Conservation (phyloP, 2,797 vertebrate genomes). For the Pelochelys cantorii region DNA sequence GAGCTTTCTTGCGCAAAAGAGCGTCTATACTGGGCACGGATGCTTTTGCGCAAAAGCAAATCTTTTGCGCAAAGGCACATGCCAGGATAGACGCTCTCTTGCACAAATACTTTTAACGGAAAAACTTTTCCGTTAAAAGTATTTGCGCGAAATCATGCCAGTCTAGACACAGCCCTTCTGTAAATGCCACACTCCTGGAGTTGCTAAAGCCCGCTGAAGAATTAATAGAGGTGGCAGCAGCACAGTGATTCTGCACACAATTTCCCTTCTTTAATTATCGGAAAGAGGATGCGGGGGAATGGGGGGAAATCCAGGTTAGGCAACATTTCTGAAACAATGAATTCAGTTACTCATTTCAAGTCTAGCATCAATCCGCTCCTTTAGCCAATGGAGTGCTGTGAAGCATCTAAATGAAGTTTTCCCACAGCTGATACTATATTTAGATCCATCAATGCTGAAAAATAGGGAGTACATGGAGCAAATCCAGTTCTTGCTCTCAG, state of each 20-base stretch:
- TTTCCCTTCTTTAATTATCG: not conserved
- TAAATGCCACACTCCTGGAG: not conserved
- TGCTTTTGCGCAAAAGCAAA: too few relatives aligned
- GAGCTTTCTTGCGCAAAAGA: too few relatives aligned
- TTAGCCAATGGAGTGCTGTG: not conserved
- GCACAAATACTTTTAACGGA: too few relatives aligned
- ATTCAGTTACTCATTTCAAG: not conserved
- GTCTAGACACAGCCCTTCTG: too few relatives aligned
- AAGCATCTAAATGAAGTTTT: not conserved
- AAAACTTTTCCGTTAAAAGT: too few relatives aligned
- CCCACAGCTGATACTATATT: not conserved
- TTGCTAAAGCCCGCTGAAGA: not conserved
- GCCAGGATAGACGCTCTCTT: too few relatives aligned
- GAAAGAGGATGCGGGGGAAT: not conserved
- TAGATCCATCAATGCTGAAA: not conserved
- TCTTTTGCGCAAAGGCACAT: too few relatives aligned
- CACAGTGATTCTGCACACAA: not conserved
- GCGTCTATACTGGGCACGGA: too few relatives aligned
- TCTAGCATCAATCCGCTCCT: not conserved
- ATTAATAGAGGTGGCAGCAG: not conserved
- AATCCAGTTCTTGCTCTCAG: not conserved
- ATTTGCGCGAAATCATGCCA: too few relatives aligned
- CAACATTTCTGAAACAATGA: not conserved
- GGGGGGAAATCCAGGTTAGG: not conserved
- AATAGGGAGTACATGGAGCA: not conserved